Evolutionary conservation across 2,113 vertebrate genomes (phyloP), one percentile per base, ranked within the genome.

Genomic region (Sterrhoptilus dennistouni): DNA sequence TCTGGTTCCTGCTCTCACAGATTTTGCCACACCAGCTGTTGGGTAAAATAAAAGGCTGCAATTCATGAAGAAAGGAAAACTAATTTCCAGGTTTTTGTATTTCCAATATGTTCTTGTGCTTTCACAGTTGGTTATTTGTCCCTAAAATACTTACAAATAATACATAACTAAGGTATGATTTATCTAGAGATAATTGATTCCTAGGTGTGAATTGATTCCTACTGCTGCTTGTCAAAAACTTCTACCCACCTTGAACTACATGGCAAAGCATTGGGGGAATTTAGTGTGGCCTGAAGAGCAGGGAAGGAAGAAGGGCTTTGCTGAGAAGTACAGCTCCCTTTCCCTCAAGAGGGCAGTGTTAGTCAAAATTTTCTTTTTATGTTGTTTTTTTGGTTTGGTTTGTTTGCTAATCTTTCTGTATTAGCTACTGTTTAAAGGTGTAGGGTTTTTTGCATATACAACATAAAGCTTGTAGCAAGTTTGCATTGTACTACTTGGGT

Each of bases 261-360:
- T 14, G 63, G 65, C 19, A 76, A 56, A 54, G 47, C 52, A 71
- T 28, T 25, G 63, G 19, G 47, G 40, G 14, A 50, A 15, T 56
- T 47, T 4, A 25, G 27, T 44, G 52, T 38, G 70, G 38, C 27
- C 20, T 33, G 70, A 89, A 27, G 21, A 61, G 40, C 47, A 35
- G 25, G 4, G 16, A 36, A 45, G 66, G 59, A 53, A 72, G 20
- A 25, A 52, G 17, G 56, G 20, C 21, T 95, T 81, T 78, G 54
- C 59, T 20, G n/a, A 86, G 44, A 66, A 4, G 7, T 35, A 8
- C 16, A 80, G 49, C 72, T 83, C 31, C 3, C 12, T 80, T 83
- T 92, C 50, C 86, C 87, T 95, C 87, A 89, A 86, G 95, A 95
- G 80, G 93, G 91, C 93, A 89, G 59, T 69, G 24, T 72, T 60